Conservation (phyloP, 2,113 vertebrate genomes). For the Gallinago jamesoni region DNA sequence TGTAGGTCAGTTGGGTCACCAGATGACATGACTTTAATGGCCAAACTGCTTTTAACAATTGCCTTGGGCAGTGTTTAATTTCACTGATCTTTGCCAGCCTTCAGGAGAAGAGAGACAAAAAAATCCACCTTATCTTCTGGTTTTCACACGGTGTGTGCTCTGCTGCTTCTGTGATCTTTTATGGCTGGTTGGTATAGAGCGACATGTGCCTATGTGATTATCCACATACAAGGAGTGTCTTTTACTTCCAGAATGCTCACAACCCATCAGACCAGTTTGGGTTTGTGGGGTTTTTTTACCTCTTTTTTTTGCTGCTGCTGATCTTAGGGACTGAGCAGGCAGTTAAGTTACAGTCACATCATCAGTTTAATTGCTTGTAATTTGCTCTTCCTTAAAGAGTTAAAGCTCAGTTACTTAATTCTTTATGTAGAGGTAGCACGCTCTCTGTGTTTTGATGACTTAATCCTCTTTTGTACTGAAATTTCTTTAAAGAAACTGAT, state of each 20-base stretch:
- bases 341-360: background rate
- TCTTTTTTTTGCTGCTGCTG: background rate
- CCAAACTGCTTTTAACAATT: constrained; percentile 61
- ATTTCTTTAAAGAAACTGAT: background rate
- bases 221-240: background rate
- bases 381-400: background rate
- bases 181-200: background rate
- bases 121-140: constrained; percentile 30
- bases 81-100: constrained; percentile 54
- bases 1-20: constrained; percentile 65
- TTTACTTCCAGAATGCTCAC: background rate
- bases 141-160: background rate
- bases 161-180: constrained; percentile 15
- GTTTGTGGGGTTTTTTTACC: background rate
- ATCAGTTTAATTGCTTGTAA: background rate
- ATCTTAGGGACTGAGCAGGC: background rate
- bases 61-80: constrained; percentile 57
- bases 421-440: background rate
- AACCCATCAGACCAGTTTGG: background rate
- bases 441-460: background rate
- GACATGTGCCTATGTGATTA: background rate
- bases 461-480: background rate
- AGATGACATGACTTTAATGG: constrained; percentile 67
- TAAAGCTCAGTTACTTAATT: background rate
- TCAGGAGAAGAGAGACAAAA: constrained; percentile 6